These are phyloP conservation scores for Carposina sasakii DNA, from an alignment of 1,140 invertebrate species.

Conservation along the genomic window DNA sequence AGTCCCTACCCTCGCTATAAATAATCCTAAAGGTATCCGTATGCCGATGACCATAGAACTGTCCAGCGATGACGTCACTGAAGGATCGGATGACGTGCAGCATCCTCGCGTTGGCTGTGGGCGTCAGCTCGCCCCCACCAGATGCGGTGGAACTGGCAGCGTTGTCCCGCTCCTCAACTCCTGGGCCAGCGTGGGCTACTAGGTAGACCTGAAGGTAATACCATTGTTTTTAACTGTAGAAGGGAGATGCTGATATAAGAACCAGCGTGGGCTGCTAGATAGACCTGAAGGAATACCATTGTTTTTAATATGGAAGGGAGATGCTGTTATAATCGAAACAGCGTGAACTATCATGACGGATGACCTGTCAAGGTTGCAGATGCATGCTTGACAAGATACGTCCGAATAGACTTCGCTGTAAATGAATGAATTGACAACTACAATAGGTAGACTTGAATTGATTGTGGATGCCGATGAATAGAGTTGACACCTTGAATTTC, in stretches of 20 bases:
- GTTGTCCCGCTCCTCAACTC: constrained; percentile 90
- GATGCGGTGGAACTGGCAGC: constrained; percentile 90
- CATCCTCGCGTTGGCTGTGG: constrained; percentile 81
- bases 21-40: constrained; percentile 91
- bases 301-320: no score
- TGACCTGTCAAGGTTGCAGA: no score
- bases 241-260: no score
- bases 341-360: no score
- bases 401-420: no score
- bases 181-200: constrained; percentile 91
- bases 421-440: no score
- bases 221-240: not conserved
- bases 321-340: no score
- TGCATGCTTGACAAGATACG: no score
- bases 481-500: no score
- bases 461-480: no score
- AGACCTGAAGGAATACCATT: constrained; percentile 78
- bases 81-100: constrained; percentile 83
- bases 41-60: constrained; percentile 95
- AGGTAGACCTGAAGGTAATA: constrained; percentile 83
- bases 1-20: constrained; percentile 77
- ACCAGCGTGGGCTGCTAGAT: constrained; percentile 90
- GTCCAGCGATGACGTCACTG: constrained; percentile 87
- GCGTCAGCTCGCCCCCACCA: constrained; percentile 76
- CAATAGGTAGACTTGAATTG: no score